Evolutionary conservation across 2,797 vertebrate genomes (phyloP), one percentile per base, ranked within the genome.

Genomic region (Dipus sagitta): DNA sequence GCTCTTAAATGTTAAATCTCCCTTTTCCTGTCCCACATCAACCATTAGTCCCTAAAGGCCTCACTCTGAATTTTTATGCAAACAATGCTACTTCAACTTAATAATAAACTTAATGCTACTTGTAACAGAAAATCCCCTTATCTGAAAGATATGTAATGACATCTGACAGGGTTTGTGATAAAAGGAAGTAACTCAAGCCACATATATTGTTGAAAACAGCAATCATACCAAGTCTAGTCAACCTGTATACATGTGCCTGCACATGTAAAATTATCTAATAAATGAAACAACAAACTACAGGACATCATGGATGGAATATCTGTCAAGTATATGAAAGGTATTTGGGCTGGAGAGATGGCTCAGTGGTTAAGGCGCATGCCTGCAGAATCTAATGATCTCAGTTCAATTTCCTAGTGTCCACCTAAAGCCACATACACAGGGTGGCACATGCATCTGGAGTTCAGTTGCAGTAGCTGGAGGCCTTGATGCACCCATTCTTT

Each of bases 151-250:
- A 76, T 89, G 71, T 62, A 82, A 89, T 85, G 65, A 62, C 34
- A 38, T 67, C 18, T 81, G 34, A 67, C 65, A 20, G 75, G 26
- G 10, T 23, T 67, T 93, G 30, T 72, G 76, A 75, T 77, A 12
- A 54, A 85, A 92, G 74, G 67, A 93, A 94, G 18, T 58, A 93
- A 90, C 65, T 64, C 60, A 90, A 85, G 68, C 32, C 67, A 17
- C 23, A 34, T 60, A 12, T 76, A 75, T 65, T 18, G 60, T 80
- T 14, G 47, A 82, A 64, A 58, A 84, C 42, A 86, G 75, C 87
- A 58, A 76, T 28, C 17, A 52, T 81, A 76, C 28, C 18, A 64
- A 83, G 75, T 58, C 30, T 17, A 70, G n/a, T 77, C 4, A 82
- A n/a, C 13, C 67, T 84, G 30, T 77, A 38, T 18, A 62, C 58